phyloP scores from a whole-genome alignment of 2,888 invertebrate genomes.

The Criorhina ranunculi region DNA sequence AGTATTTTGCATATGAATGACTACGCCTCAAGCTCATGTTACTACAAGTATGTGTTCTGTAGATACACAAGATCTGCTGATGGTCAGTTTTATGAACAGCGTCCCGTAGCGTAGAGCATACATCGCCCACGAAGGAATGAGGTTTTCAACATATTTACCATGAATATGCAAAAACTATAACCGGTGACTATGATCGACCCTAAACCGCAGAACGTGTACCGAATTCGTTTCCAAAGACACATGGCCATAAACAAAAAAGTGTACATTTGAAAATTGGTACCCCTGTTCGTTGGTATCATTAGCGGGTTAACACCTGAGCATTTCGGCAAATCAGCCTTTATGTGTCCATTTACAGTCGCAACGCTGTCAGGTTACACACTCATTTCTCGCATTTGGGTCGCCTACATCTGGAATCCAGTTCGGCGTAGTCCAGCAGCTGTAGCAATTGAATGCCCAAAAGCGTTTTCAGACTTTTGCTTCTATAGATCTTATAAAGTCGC shows the following conservation, averaged over 20 bases:
- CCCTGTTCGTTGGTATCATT: constrained; percentile 44
- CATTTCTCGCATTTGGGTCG: constrained; percentile 62
- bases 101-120: constrained; percentile 49
- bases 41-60: constrained; percentile 18
- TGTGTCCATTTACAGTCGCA: constrained; percentile 56
- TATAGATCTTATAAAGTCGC: constrained; percentile 38
- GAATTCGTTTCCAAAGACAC: constrained; percentile 26
- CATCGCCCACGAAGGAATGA: constrained; percentile 51
- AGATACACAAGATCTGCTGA: constrained; percentile 32
- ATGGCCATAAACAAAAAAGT: constrained; percentile 15
- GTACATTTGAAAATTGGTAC: constrained; percentile 8
- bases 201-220: constrained; percentile 9
- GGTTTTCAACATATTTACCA: constrained; percentile 8
- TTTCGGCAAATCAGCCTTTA: constrained; percentile 65
- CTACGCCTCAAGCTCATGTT: constrained; percentile 17
- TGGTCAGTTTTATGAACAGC: constrained; percentile 9
- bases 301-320: constrained; percentile 71
- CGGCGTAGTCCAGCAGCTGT: constrained; percentile 36
- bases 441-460: constrained; percentile 64
- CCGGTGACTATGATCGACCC: neutral
- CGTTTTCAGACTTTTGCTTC: constrained; percentile 49
- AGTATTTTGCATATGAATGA: constrained; percentile 66
- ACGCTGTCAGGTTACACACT: constrained; percentile 63
- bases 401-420: constrained; percentile 63
- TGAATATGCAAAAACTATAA: constrained; percentile 28